phyloP scores from a whole-genome alignment of 1,140 invertebrate genomes.

The Piezodorus guildinii region DNA sequence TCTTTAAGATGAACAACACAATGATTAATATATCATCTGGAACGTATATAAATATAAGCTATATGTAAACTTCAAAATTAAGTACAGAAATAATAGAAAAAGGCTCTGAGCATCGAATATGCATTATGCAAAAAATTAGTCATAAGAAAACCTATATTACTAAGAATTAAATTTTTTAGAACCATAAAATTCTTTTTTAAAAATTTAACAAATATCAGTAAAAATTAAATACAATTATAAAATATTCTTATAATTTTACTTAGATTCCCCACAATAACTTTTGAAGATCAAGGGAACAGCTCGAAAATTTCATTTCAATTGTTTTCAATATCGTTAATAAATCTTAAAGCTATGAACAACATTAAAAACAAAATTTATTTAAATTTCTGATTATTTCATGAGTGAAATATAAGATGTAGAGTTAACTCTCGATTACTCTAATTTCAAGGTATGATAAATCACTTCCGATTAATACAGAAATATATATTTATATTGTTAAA shows the following conservation, averaged over 20 bases:
- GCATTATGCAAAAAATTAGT: neutral
- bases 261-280: neutral
- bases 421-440: neutral
- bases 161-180: neutral
- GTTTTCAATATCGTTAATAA: neutral
- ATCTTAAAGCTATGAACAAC: neutral
- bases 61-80: neutral
- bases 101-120: neutral
- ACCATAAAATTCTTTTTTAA: neutral
- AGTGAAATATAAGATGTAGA: neutral
- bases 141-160: neutral
- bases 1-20: no score
- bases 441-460: neutral
- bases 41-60: neutral
- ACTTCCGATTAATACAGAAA: neutral
- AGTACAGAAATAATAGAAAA: neutral
- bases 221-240: neutral
- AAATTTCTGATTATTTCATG: neutral
- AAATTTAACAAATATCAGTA: neutral
- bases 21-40: neutral
- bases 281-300: constrained; percentile 8
- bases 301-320: neutral
- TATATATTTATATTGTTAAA: neutral
- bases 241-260: neutral
- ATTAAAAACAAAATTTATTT: neutral